Base-by-base conservation (phyloP, 2,797 vertebrate species). In the Myotis planiceps region DNA sequence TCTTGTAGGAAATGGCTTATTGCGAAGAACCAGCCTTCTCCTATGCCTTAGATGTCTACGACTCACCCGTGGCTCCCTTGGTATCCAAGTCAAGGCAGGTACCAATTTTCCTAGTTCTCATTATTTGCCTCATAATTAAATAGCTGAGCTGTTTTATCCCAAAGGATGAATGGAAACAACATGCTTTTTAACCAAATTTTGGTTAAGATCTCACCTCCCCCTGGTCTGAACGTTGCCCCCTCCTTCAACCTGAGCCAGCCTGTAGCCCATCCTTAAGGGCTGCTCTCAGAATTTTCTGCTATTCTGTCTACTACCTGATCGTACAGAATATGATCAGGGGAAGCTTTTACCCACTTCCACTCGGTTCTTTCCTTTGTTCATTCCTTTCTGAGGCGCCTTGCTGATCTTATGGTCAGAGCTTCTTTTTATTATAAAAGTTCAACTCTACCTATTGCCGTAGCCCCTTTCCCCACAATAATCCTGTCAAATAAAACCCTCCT, bases 401-500 rank as follows among this genome's bases (percentile, higher is more conserved):
- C 23, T 69, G 19, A 66, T 47, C 53, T 39, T 60, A 4, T 49
- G 47, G 23, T 53, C 0, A 45, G 14, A 69, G 63, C 3, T 15
- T 76, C 9, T 78, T 63, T 83, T 66, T 45, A 23, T 49, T 83
- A 5, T 19, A 12, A 1, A 65, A 23, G n/a, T 34, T 25, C 34
- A 18, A 4, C 0, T 58, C 5, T 32, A 39, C 27, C 7, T 69
- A 1, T 47, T 69, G 1, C 0, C 53, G 6, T 16, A 34, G 6
- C 1, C 53, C 25, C 23, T 3, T 16, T 23, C 14, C 18, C 7
- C 6, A 25, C 14, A 88, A 45, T 60, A 71, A 83, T 80, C 51
- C 21, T 47, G 7, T 53, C 9, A 9, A 82, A 63, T 72, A 78
- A 72, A 89, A 65, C 51, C 21, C 42, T 74, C 37, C 29, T 83